Base-by-base conservation (phyloP, 2,888 invertebrate genomes). In the Idaea biselata region DNA sequence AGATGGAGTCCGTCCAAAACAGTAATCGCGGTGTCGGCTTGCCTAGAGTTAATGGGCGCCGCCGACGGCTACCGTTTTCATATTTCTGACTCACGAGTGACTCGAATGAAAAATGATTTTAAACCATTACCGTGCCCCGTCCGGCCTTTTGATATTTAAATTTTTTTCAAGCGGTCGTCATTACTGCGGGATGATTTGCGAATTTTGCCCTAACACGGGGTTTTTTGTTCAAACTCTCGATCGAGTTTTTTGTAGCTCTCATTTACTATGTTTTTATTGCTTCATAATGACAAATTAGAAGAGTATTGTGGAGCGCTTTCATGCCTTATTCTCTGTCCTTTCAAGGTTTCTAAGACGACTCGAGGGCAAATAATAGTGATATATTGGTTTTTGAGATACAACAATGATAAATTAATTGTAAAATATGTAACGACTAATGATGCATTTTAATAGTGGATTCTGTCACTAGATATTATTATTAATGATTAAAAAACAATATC, bases 71-170 rank as follows among this genome's bases (percentile, higher is more conserved):
- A 91, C 91, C 89, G 91, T 91, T 89, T 89, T 83, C 88, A 86
- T 83, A 83, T 86, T 86, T 85, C 88, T 86, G 91, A 88, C 87
- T 90, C 89, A 83, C 85, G 83, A 88, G 85, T 88, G 91, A 88
- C 86, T 89, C 86, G 87, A 87, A 91, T 91, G 92, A 92, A 91
- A 91, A 92, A 92, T 92, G 92, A 88, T 88, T 92, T 92, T 91
- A 92, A 92, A 92, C 91, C 92, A 92, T 92, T 92, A 92, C 84
- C 85, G 87, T 80, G 89, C 86, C 88, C 87, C 90, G 92, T 89
- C 91, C 91, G 87, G 88, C 87, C 91, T 91, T 91, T 91, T 92
- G 91, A 92, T 92, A 92, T 92, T 91, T 92, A 91, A 92, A 89
- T 91, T 92, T 91, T 91, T 92, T 92, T 91, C 87, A 91, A 91